phyloP scores from a whole-genome alignment of 2,888 invertebrate genomes.

The Drosophila birchii region DNA sequence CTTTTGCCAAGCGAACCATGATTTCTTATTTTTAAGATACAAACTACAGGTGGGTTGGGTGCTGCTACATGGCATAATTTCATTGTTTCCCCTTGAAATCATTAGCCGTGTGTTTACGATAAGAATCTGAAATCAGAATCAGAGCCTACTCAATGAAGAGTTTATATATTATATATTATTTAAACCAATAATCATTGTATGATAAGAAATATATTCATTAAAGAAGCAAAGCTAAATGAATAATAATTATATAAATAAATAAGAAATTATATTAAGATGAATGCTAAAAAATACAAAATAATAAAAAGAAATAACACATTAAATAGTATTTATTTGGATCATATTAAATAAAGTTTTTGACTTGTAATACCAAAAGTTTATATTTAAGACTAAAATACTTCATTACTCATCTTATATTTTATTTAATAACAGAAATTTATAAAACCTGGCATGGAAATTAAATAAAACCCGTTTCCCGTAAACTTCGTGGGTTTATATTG shows the following conservation, averaged over 20 bases:
- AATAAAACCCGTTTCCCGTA: background rate
- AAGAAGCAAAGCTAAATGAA: background rate
- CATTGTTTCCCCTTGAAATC: background rate
- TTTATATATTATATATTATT: too few relatives aligned
- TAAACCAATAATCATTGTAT: conserved; percentile 1
- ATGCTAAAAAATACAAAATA: background rate
- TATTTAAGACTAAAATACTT: background rate
- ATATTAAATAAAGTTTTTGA: background rate
- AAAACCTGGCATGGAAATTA: background rate
- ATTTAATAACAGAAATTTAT: too few relatives aligned
- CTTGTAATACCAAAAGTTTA: background rate
- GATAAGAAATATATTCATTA: background rate
- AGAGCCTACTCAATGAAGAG: conserved; percentile 4
- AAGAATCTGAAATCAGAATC: background rate
- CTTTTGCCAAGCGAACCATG: conserved; percentile 1
- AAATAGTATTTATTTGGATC: background rate
- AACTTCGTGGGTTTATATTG: conserved; percentile 19
- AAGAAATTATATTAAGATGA: background rate
- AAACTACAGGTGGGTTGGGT: conserved; percentile 2
- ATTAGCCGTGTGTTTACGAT: background rate
- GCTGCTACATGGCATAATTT: conserved; percentile 3
- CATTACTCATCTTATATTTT: background rate
- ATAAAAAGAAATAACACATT: too few relatives aligned
- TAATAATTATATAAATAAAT: background rate
- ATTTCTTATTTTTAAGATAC: background rate